phyloP scores from a whole-genome alignment of 2,113 vertebrate species.

The Pluvianellus socialis region DNA sequence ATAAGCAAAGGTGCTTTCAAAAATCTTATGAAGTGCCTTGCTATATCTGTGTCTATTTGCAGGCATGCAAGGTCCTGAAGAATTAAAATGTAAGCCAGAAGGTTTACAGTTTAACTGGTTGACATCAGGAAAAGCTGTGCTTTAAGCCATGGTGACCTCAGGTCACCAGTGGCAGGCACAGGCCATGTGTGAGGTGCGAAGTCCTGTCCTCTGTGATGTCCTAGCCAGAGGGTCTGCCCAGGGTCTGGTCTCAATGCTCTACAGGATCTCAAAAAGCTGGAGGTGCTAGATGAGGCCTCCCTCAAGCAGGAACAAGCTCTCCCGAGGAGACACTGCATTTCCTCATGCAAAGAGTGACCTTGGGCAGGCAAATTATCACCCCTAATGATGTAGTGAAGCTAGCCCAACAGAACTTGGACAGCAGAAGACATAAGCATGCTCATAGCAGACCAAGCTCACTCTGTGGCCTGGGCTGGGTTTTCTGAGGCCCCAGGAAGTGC shows the following conservation, averaged over 20 bases:
- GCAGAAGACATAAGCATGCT: accelerated
- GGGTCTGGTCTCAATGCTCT: not conserved
- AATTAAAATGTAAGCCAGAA: not conserved
- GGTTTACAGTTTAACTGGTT: not conserved
- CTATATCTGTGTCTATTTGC: not conserved
- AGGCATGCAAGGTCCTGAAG: not conserved
- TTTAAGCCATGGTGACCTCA: not conserved
- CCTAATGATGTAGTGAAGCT: not conserved
- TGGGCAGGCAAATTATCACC: not conserved
- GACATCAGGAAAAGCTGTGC: not conserved
- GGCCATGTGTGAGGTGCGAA: not conserved
- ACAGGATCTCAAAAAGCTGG: accelerated
- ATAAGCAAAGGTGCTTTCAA: not conserved
- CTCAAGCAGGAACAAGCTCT: not conserved
- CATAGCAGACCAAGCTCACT: not conserved
- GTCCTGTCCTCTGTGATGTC: not conserved
- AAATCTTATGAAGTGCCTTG: not conserved
- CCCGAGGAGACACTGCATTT: not conserved
- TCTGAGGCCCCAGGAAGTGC: not conserved
- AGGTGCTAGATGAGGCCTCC: not conserved
- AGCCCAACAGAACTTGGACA: accelerated
- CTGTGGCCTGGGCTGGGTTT: not conserved
- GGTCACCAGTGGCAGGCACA: not conserved
- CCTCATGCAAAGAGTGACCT: not conserved
- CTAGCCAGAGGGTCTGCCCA: not conserved